These are phyloP conservation scores for Echinops telfairi DNA, from an alignment of 2,113 vertebrate genomes.

Conservation along the genomic window DNA sequence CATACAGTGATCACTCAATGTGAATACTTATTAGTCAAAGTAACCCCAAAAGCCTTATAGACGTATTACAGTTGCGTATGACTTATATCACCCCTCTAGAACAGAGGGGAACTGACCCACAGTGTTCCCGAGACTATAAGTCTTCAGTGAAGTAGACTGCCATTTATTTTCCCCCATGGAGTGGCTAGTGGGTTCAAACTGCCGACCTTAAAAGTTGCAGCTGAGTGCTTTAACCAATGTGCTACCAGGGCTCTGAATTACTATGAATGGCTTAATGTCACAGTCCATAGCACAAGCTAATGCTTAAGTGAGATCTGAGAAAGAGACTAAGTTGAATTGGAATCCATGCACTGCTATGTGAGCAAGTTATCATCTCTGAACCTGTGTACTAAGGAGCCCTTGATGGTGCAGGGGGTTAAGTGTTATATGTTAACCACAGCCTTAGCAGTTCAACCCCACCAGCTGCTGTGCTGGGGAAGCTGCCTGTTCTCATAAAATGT, in stretches of 20 bases:
- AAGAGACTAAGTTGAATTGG: not conserved
- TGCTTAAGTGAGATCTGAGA: not conserved
- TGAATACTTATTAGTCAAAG: not conserved
- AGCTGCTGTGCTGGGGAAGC: too few species aligned
- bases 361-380: not conserved
- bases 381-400: not conserved
- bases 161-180: not conserved
- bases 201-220: not conserved
- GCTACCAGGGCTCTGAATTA: not conserved
- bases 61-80: not conserved
- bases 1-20: not conserved
- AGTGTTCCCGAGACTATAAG: not conserved
- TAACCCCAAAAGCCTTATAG: not conserved
- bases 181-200: not conserved
- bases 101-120: not conserved
- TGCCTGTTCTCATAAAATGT: too few species aligned
- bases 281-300: too few species aligned
- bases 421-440: too few species aligned
- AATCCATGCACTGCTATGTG: not conserved
- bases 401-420: too few species aligned
- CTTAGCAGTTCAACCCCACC: too few species aligned
- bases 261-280: not conserved
- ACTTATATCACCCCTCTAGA: not conserved
- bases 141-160: not conserved
- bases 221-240: not conserved